A percentile compares a stretch with the other conserved stretches of the same genome.
These are phyloP conservation scores for Eulithis testata DNA, from an alignment of 2,888 invertebrate genomes.

Conservation along the genomic window DNA sequence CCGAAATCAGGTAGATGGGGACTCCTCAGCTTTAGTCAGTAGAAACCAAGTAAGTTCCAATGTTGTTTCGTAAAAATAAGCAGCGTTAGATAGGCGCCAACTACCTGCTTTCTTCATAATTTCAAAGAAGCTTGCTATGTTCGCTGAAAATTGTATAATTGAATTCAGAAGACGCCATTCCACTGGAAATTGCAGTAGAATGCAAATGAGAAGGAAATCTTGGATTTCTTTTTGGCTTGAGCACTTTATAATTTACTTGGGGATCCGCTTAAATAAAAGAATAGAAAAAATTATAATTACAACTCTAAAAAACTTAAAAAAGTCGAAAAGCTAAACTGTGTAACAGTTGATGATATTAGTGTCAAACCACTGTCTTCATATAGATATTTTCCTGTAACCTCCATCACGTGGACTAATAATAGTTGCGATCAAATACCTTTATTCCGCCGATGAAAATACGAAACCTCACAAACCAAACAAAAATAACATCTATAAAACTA, in stretches of 20 bases:
- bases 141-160: conserved; percentile 68
- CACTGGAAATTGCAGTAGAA: conserved; percentile 57
- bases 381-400: not conserved
- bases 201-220: conserved; percentile 59
- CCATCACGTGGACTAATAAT: not conserved
- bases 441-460: conserved; percentile 28
- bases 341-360: not conserved
- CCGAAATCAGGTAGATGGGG: not conserved
- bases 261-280: conserved; percentile 13
- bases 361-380: not conserved
- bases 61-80: not conserved
- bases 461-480: conserved; percentile 44
- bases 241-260: conserved; percentile 36
- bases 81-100: not conserved
- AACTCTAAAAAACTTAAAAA: no score
- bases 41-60: not conserved
- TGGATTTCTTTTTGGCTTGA: conserved; percentile 52
- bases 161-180: conserved; percentile 66
- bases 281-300: no score
- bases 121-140: conserved; percentile 39
- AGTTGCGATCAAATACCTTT: conserved; percentile 18
- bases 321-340: no score
- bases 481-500: conserved; percentile 65
- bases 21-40: not conserved
- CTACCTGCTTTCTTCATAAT: conserved; percentile 16